Base-by-base conservation (phyloP, 1,140 invertebrate species). In the Pseudomyrmex concolor region DNA sequence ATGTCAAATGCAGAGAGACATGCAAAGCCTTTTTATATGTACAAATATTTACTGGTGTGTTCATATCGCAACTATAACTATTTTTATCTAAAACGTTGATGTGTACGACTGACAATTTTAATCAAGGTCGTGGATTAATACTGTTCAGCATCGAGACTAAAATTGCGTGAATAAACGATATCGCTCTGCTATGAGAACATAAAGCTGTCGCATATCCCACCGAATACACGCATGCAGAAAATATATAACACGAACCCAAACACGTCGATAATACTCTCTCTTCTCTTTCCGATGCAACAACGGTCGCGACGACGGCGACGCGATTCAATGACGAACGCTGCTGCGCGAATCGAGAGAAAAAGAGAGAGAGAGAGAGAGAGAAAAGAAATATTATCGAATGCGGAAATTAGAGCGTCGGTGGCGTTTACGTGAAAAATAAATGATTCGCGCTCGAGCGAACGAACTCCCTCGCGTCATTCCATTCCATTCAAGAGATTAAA, bases 331-430 rank as follows among this genome's bases (percentile, higher is more conserved):
- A 70, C 76, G 66, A 80, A 22, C 45, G 54, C 19, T 34, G 34
- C 34, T 34, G 34, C 15, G 67, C 76, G 59, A 71, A 80, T 80
- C 22, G 34, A 34, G 34, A 34, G 34, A 34, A 7, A 34, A 4
- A 34, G 25, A 34, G 25, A 25, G 25, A 25, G 25, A 25, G 34
- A 34, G 34, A 34, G 34, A 34, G 34, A 34, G 34, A 34, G 34
- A 71, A 80, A 80, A 80, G 54, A 71, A 80, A 71, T 71, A 71
- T 80, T 70, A 80, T 80, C 66, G 66, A 80, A 71, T 80, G 76
- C 76, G 76, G 66, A 80, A 80, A 80, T 80, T 80, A 80, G 76
- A 80, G 76, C 66, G 66, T 71, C 66, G 76, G 19, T 70, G 66
- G 76, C 76, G 54, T 80, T 80, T 80, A 80, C 54, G 66, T 43